Base-by-base conservation (phyloP, 64 coral and sea anemone genomes). In the Cladopsammia gracilis region DNA sequence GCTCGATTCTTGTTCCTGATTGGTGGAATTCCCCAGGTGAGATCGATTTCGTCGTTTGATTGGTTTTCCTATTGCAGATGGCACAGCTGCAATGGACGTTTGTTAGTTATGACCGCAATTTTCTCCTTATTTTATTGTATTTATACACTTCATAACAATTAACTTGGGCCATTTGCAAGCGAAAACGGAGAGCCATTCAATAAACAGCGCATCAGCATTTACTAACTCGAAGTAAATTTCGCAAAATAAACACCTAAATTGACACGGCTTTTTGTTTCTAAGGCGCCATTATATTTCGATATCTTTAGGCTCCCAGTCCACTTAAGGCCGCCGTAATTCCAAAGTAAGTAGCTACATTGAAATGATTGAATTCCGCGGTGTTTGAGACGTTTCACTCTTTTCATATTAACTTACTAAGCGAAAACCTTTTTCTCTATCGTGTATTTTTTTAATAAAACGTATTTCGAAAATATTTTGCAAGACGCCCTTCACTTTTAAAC, bases 131-230 rank as follows among this genome's bases (percentile, higher is more conserved):
- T 86, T 77, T 76, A 97, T 97, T 97, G 90, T 97, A 76, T 81
- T 78, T 87, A 86, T 91, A 64, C 91, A 97, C 95, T 97, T 88
- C 73, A 94, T 97, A 94, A 97, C 92, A 97, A 97, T 97, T 94
- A 97, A 67, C 91, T 87, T 58, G 62, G 42, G 62, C 87, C 65
- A 90, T 96, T 96, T 89, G 87, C 73, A 94, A 94, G 79, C 62
- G 86, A 73, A 52, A 72, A 89, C 77, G 75, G 69, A 94, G 52
- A 70, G 49, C 88, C 68, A 61, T 89, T 89, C 86, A 89, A 76
- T 68, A 89, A 89, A 89, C 79, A 94, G 86, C 69, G 86, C 72
- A 75, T 84, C 81, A 83, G 92, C 92, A 59, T 89, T 89, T 94
- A 75, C 86, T 84, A 83, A 94, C 77, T 76, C 43, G 71, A 88